Base-by-base conservation (phyloP, 2,888 invertebrate species). In the Nomada fabriciana region DNA sequence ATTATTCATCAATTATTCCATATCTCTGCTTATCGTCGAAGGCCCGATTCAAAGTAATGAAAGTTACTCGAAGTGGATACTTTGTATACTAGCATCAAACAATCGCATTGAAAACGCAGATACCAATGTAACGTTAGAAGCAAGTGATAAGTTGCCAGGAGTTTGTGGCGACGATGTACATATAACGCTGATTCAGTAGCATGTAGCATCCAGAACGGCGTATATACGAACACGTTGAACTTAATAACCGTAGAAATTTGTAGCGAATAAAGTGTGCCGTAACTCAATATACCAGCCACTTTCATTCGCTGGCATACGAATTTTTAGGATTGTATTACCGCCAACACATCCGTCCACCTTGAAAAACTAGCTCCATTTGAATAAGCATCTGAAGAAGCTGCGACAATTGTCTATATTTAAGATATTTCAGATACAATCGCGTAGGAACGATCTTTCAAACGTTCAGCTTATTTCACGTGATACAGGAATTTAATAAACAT, bases 231-330 rank as follows among this genome's bases (percentile, higher is more conserved):
- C 74, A 53, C 61, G 70, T 61, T 52, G 57, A 55, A 70, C 23
- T 72, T 61, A 63, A 81, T 65, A 59, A 60, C 63, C 76, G 59
- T 74, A 72, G 76, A 76, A 73, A 74, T 70, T 78, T 42, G 50
- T 63, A 74, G 60, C 75, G 57, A 75, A 71, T 77, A 72, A 69
- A 84, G 74, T 72, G 67, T 73, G 76, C 72, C 77, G 84, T 85
- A 74, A 86, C 50, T 52, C 36, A 47, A 36, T 36, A 75, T 60
- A 70, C 74, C 57, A 53, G 55, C 53, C 43, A 74, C 81, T 82
- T 75, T 81, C 75, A 75, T 81, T 70, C 75, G 25, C 42, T 25
- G 23, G 43, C 25, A 36, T 55, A 20, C 70, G 29, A 59, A 63
- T 60, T 75, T 86, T 84, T 67, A 59, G 76, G 60, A 81, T 82